Base-by-base conservation (phyloP, 2,113 vertebrate genomes). In the Myiopsitta monachus region DNA sequence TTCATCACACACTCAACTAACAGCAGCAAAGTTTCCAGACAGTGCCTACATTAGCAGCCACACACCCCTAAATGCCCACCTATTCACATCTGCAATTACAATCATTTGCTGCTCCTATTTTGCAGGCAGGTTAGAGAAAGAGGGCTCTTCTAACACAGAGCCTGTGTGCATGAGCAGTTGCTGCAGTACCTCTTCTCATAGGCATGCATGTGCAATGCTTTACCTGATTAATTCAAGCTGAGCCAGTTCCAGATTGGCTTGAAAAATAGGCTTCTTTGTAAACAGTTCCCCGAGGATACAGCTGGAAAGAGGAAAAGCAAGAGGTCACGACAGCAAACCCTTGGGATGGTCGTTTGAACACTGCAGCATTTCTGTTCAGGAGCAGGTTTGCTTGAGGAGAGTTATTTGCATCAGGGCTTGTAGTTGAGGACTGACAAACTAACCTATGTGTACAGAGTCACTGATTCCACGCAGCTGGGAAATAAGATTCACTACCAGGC, bases 181-280 rank as follows among this genome's bases (percentile, higher is more conserved):
- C 94, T 63, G 76, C 85, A 88, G 90, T 15, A 66, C 87, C 95
- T 90, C 86, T 90, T 62, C 94, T 94, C 61, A 18, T 13, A 51
- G 69, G 88, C 95, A 84, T 96, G 78, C n/a, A 74, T 81, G 93
- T 61, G 94, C 90, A 96, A 77, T 43, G 70, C 87, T 96, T 68
- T 98, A 99, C 99, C 99, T 99, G 97, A 99, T 99, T 91, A 99
- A 98, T 98, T 99, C 99, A 95, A 99, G 98, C 97, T 99, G 99
- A 80, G 99, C 98, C 95, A 99, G 98, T 96, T 99, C 99, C 98
- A 99, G 99, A 97, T 99, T 99, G 70, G 99, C 99, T 98, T 99
- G 99, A 98, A 99, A 99, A 97, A 99, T 99, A 94, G 99, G 99
- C 97, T 99, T 99, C 98, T 99, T 99, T 68, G 98, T 99, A 96